phyloP scores from a whole-genome alignment of 2,888 invertebrate species.

The Ormia ochracea region DNA sequence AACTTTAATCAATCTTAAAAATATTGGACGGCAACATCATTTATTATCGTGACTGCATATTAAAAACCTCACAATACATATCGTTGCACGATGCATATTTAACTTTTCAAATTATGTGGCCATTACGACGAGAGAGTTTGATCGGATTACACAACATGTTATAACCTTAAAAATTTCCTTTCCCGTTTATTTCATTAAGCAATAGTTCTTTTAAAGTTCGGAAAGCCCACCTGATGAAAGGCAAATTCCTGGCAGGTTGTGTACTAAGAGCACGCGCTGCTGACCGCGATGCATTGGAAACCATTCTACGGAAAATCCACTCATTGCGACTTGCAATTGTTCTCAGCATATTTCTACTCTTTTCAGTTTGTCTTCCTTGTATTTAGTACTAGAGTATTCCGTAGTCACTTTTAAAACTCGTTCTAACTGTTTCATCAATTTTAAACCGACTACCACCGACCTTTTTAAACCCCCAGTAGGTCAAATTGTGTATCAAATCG shows the following conservation, averaged over 20 bases:
- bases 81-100: neutral
- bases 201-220: neutral
- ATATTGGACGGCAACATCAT: neutral
- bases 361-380: conserved; percentile 16
- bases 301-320: conserved; percentile 80
- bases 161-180: conserved; percentile 73
- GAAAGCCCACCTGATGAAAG: conserved; percentile 69
- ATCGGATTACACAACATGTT: conserved; percentile 75
- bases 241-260: conserved; percentile 66
- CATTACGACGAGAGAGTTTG: conserved; percentile 18
- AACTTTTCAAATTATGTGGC: neutral
- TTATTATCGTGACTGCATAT: neutral
- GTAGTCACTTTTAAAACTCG: conserved; percentile 15
- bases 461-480: conserved; percentile 48
- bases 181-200: conserved; percentile 2
- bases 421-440: conserved; percentile 24
- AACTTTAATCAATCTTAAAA: neutral
- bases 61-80: neutral
- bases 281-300: conserved; percentile 71
- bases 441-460: conserved; percentile 56
- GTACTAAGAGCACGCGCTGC: conserved; percentile 69
- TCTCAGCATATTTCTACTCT: conserved; percentile 81
- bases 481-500: conserved; percentile 54
- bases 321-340: conserved; percentile 84
- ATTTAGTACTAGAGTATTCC: conserved; percentile 19